These are phyloP conservation scores for Semibalanus balanoides DNA, from an alignment of 1,140 invertebrate species.

Conservation along the genomic window DNA sequence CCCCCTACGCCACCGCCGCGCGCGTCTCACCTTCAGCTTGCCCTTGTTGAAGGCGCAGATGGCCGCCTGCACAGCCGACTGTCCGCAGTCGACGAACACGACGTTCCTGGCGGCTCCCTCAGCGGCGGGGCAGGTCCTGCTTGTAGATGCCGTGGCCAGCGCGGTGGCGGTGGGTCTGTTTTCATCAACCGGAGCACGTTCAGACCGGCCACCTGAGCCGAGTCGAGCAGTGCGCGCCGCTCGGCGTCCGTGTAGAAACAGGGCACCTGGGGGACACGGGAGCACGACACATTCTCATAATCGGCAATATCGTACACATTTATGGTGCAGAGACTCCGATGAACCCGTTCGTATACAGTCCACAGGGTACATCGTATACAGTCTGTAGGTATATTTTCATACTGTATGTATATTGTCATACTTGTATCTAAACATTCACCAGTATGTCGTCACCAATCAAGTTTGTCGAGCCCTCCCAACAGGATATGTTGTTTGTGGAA, in stretches of 20 bases:
- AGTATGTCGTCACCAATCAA: no score
- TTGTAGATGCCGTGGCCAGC: constrained; percentile 95
- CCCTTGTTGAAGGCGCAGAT: constrained; percentile 87
- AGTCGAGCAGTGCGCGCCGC: constrained; percentile 74
- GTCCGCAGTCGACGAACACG: constrained; percentile 84
- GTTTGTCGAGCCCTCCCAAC: no score
- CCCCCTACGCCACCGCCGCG: neutral
- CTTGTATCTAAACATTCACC: no score
- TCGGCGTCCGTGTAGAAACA: constrained; percentile 89
- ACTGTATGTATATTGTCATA: no score
- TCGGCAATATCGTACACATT: no score
- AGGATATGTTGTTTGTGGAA: no score
- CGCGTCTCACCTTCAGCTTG: constrained; percentile 55
- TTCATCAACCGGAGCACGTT: constrained; percentile 89
- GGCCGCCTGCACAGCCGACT: constrained; percentile 65
- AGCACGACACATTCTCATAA: no score
- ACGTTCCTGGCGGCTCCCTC: constrained; percentile 79
- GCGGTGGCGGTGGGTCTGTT: constrained; percentile 94
- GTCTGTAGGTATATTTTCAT: no score
- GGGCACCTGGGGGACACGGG: constrained; percentile 53
- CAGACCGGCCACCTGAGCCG: constrained; percentile 59
- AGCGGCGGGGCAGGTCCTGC: constrained; percentile 70
- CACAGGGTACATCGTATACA: no score
- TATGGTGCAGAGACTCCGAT: no score
- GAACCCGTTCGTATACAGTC: no score